Conservation (phyloP, 2,113 vertebrate genomes). For the Acrocephalus kingi region DNA sequence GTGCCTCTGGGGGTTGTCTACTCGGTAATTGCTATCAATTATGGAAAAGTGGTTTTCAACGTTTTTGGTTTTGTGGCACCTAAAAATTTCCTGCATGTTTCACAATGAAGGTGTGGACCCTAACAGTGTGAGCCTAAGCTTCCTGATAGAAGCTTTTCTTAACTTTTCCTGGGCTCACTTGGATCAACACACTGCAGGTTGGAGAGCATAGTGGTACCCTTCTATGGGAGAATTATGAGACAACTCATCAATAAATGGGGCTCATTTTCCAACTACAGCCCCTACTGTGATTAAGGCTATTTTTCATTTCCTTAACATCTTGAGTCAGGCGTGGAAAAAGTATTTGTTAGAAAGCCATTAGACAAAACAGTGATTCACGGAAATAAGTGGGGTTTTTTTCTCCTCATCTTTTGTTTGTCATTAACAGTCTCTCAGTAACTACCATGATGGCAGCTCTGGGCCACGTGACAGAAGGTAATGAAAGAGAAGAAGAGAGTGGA, state of each 20-base stretch:
- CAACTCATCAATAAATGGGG: background rate
- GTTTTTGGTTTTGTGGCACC: background rate
- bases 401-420: constrained; percentile 38
- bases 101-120: background rate
- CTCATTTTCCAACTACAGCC: background rate
- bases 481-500: constrained; percentile 27
- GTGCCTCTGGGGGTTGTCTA: background rate
- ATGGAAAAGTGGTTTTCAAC: background rate
- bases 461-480: constrained; percentile 38
- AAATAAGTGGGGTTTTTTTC: background rate
- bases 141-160: background rate
- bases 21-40: background rate
- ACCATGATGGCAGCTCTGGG: background rate
- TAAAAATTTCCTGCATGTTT: background rate
- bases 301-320: constrained; percentile 21
- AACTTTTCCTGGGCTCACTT: background rate
- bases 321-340: background rate
- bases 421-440: constrained; percentile 35
- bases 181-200: background rate
- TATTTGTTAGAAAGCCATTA: background rate
- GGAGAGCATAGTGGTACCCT: background rate
- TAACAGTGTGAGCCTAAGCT: background rate
- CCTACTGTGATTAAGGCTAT: background rate
- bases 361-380: background rate
- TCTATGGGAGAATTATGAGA: background rate